phyloP scores from a whole-genome alignment of 2,888 invertebrate genomes.

The Balanococcus diminutus region DNA sequence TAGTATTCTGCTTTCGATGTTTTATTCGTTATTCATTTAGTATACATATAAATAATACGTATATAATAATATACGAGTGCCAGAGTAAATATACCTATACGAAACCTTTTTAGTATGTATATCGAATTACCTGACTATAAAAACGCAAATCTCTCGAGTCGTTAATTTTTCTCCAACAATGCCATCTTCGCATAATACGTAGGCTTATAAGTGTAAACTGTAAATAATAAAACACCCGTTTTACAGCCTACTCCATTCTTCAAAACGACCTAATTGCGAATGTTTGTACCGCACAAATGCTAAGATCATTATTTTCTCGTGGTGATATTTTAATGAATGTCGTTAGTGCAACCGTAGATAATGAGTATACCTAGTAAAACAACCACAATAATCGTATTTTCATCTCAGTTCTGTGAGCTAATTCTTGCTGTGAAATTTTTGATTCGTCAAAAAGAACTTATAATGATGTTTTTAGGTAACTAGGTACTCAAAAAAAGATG shows the following conservation, averaged over 20 bases:
- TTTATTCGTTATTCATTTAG: slow-evolving; percentile 3
- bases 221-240: background rate
- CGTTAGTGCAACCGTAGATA: too few relatives aligned
- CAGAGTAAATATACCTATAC: too few relatives aligned
- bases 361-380: too few relatives aligned
- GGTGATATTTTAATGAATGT: background rate
- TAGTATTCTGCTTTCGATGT: background rate
- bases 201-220: too few relatives aligned
- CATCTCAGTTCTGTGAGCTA: background rate
- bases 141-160: slow-evolving; percentile 2
- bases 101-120: background rate
- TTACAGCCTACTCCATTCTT: background rate
- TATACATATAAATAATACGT: too few relatives aligned
- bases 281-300: background rate
- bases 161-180: background rate
- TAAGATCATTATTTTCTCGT: background rate
- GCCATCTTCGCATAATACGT: background rate
- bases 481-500: too few relatives aligned
- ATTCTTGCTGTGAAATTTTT: background rate
- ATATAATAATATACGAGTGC: too few relatives aligned
- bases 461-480: too few relatives aligned
- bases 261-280: background rate
- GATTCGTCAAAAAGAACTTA: too few relatives aligned
- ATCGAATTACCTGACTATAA: background rate
- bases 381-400: background rate